Base-by-base conservation (phyloP, 2,888 invertebrate species). In the Trichopria drosophilae region DNA sequence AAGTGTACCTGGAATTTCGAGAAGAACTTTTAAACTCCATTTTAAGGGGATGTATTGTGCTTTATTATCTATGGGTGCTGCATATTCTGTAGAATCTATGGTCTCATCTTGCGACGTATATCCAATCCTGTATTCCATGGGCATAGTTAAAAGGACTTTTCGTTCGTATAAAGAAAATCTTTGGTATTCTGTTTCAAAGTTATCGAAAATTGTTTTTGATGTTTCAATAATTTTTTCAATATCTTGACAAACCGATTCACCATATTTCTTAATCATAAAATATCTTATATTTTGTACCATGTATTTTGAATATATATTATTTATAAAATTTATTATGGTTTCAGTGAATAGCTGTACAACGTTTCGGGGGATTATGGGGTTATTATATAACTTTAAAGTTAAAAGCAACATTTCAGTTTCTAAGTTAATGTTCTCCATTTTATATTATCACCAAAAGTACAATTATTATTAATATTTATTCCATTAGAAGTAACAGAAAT, bases 311-410 rank as follows among this genome's bases (percentile, higher is more conserved):
- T 32, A 50, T 26, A 37, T 35, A 29, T 20, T 20, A 36, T 42
- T 29, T 36, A 49, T 28, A 15, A 42, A 49, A 7, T 12, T 28
- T 29, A 39, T 51, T 9, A 51, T n/a, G 3, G 9, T 26, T 28
- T 42, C 13, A 37, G 39, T 7, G 19, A 52, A 42, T 20, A 42
- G 7, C 39, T 52, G 43, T 13, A 42, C 28, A 19, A 47, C 39
- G 19, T 52, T 52, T 16, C 52, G 22, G 3, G 39, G 22, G 26
- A 39, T 39, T 3, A 24, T 7, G 4, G 39, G 39, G 26, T 39
- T 39, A 39, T 39, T 39, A 39, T 39, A 39, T 6, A 39, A 39
- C 3, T 15, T 3, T n/a, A 39, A 39, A 3, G 4, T 39, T 24
- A 39, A 37, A 18, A 3, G 6, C 12, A 47, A 24, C 18, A 48